These are phyloP conservation scores for Myathropa florea DNA, from an alignment of 2,888 invertebrate species.

Conservation along the genomic window DNA sequence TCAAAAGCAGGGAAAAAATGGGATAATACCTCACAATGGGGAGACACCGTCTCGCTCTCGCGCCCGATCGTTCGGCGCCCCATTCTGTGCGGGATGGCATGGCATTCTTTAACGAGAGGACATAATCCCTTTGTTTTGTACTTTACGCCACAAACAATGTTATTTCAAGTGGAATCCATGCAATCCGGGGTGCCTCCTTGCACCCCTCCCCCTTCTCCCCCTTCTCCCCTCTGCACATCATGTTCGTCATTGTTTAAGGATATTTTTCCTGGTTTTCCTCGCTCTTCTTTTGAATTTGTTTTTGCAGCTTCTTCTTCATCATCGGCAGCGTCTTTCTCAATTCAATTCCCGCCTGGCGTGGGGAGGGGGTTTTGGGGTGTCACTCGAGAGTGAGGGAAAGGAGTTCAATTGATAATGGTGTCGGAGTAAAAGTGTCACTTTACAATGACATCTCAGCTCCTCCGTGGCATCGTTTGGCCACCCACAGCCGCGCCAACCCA, in stretches of 20 bases:
- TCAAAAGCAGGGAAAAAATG: constrained; percentile 8
- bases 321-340: background rate
- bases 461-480: background rate
- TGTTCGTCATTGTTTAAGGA: constrained; percentile 44
- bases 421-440: constrained; percentile 54
- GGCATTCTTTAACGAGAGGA: constrained; percentile 45
- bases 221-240: constrained; percentile 9
- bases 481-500: background rate
- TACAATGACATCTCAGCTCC: constrained; percentile 46
- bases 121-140: constrained; percentile 63
- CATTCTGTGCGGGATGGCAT: constrained; percentile 1
- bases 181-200: no score
- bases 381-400: constrained; percentile 8
- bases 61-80: background rate
- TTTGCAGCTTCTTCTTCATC: background rate
- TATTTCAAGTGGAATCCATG: constrained; percentile 62
- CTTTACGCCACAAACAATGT: constrained; percentile 66
- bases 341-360: background rate
- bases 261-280: background rate
- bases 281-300: background rate
- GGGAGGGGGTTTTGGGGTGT: background rate
- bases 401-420: constrained; percentile 65
- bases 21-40: constrained; percentile 61
- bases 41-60: background rate
- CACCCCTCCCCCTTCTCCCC: background rate